Conservation (phyloP, 2,797 vertebrate genomes). For the Gallinago nigripennis region DNA sequence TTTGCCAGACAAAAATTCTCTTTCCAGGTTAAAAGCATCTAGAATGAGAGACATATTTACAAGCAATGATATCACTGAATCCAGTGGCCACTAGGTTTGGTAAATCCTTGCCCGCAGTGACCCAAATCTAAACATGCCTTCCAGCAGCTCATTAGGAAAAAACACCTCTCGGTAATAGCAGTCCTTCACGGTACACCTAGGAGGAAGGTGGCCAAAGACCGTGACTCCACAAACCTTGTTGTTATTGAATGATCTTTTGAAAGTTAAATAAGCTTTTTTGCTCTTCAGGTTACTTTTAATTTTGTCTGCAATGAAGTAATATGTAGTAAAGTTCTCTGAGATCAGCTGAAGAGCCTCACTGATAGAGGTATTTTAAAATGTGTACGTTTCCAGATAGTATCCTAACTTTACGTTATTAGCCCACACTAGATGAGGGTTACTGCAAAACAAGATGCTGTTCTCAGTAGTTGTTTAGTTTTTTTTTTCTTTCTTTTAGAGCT, state of each 20-base stretch:
- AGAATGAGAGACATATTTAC: background rate
- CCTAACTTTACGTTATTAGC: background rate
- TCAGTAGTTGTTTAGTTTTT: background rate
- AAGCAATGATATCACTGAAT: background rate
- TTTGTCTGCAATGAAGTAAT: background rate
- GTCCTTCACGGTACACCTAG: background rate
- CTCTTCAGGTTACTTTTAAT: background rate
- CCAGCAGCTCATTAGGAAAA: background rate
- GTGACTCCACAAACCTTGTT: background rate
- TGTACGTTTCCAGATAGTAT: constrained; percentile 27
- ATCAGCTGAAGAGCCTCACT: constrained; percentile 2
- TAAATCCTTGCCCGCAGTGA: background rate
- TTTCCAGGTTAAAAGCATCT: background rate
- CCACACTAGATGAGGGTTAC: background rate
- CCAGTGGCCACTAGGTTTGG: background rate
- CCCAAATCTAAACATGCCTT: background rate
- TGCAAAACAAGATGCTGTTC: background rate
- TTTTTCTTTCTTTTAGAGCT: constrained; percentile 11
- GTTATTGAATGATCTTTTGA: background rate
- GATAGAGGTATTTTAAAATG: constrained; percentile 15
- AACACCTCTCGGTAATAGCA: background rate
- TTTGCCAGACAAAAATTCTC: background rate
- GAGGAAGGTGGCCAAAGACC: background rate
- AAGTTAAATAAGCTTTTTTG: background rate
- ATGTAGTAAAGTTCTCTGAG: background rate